phyloP scores from a whole-genome alignment of 2,797 vertebrate genomes.

The Paedocypris micromegethes region DNA sequence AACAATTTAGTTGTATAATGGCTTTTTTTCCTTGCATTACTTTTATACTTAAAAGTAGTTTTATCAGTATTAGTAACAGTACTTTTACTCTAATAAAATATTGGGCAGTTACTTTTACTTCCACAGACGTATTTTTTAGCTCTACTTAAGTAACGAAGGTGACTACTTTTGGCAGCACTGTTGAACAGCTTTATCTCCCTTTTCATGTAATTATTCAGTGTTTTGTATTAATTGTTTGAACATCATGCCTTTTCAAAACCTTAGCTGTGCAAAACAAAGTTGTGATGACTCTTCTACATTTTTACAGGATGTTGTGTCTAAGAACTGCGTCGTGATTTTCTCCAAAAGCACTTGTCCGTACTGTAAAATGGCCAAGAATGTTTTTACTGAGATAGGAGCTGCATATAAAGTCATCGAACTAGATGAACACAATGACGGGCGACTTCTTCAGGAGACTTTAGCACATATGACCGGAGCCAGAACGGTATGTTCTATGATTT shows the following conservation, averaged over 20 bases:
- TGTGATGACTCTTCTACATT: background rate
- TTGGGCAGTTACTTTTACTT: too few species aligned
- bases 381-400: slow-evolving; percentile 83
- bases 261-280: background rate
- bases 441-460: slow-evolving; percentile 79
- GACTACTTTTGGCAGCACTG: too few species aligned
- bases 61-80: too few species aligned
- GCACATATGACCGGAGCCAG: slow-evolving; percentile 81
- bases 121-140: too few species aligned
- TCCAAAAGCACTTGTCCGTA: slow-evolving; percentile 91
- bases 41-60: too few species aligned
- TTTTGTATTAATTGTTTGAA: background rate
- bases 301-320: slow-evolving; percentile 80
- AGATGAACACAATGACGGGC: slow-evolving; percentile 79
- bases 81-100: too few species aligned
- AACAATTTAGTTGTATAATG: too few species aligned
- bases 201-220: too few species aligned
- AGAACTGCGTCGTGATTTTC: slow-evolving; percentile 95
- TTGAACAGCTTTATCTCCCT: too few species aligned
- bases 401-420: slow-evolving; percentile 84
- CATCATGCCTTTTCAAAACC: too few species aligned
- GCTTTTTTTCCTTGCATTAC: too few species aligned
- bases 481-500: slow-evolving; percentile 72
- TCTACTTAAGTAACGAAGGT: too few species aligned
- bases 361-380: slow-evolving; percentile 88